Conservation (phyloP, 2,797 vertebrate genomes). For the Pogonophryne albipinna region DNA sequence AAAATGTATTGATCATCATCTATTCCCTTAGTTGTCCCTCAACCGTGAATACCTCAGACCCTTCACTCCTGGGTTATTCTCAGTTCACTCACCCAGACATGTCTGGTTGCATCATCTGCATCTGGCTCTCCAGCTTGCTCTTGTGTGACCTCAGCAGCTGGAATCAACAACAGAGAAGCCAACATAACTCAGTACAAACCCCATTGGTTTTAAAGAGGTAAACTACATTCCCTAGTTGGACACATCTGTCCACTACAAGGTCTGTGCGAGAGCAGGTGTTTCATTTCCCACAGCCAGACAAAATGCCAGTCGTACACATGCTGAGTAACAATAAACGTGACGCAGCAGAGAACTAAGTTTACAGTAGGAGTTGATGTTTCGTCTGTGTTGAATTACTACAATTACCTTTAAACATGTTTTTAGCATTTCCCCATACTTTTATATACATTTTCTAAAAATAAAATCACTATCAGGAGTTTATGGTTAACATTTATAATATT, state of each 20-base stretch:
- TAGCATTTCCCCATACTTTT: not conserved
- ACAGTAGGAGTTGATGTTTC: not conserved
- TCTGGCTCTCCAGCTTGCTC: slow-evolving; percentile 85
- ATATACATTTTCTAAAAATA: not conserved
- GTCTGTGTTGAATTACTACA: not conserved
- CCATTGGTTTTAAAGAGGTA: slow-evolving; percentile 3
- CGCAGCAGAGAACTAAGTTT: not conserved
- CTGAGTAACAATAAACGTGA: slow-evolving; percentile 1
- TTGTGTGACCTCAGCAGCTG: slow-evolving; percentile 90
- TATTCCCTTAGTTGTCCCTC: not conserved
- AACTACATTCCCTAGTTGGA: not conserved
- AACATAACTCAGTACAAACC: slow-evolving; percentile 25
- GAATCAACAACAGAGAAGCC: slow-evolving; percentile 44
- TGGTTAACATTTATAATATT: not conserved
- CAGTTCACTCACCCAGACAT: slow-evolving; percentile 84
- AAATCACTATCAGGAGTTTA: not conserved
- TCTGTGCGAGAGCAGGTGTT: slow-evolving; percentile 40
- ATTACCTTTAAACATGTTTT: not conserved
- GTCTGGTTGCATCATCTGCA: slow-evolving; percentile 90
- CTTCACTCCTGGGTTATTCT: not conserved
- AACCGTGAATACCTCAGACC: not conserved
- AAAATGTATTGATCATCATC: not conserved
- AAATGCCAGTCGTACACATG: slow-evolving; percentile 2
- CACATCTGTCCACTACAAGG: not conserved
- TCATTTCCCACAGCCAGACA: slow-evolving; percentile 43